Evolutionary conservation across 2,113 vertebrate species (phyloP).

Genomic region (Physeter macrocephalus): DNA sequence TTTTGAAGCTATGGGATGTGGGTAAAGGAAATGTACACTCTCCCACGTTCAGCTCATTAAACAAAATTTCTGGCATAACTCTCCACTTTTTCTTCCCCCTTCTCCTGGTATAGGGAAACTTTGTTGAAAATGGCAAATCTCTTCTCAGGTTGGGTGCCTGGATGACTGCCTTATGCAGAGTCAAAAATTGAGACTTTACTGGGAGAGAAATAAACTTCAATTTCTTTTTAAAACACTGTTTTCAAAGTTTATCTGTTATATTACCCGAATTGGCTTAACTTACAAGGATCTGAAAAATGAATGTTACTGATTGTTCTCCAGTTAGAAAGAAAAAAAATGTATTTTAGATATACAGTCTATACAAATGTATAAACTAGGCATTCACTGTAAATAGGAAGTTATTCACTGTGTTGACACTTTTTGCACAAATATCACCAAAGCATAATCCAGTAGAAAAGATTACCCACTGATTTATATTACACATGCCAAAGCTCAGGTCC

Average conservation of each 20-base stretch:
- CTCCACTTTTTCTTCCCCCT: background rate
- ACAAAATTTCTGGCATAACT: background rate
- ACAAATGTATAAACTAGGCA: background rate
- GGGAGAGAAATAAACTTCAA: background rate
- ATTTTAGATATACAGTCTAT: background rate
- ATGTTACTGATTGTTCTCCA: background rate
- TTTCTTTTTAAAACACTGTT: background rate
- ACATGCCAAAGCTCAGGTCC: background rate
- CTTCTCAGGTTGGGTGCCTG: background rate
- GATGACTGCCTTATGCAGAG: background rate
- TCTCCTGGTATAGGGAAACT: background rate
- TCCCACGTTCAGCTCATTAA: background rate
- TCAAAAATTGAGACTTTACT: background rate
- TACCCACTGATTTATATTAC: background rate
- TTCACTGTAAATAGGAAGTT: background rate
- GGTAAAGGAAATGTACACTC: background rate
- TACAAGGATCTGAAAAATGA: background rate
- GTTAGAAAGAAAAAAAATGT: background rate
- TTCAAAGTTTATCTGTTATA: background rate
- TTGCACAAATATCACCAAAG: background rate
- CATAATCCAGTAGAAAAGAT: background rate
- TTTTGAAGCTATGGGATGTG: background rate
- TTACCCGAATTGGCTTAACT: background rate
- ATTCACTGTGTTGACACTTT: background rate
- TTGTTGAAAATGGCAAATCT: background rate